Evolutionary conservation across 2,113 vertebrate species (phyloP).

Genomic region (Tapirus terrestris): DNA sequence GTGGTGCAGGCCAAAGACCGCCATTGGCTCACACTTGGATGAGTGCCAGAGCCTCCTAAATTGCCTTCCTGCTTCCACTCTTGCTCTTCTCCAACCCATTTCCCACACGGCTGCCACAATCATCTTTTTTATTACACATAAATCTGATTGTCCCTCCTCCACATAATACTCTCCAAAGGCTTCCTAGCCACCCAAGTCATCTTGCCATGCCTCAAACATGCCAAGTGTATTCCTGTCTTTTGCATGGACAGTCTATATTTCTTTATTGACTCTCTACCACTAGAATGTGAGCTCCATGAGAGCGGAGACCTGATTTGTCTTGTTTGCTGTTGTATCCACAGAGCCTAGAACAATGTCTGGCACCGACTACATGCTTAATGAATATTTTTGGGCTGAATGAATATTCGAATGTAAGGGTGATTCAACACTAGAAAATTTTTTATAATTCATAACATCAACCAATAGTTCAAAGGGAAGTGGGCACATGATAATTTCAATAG

Average conservation of each 20-base stretch:
- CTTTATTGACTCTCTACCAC: background rate
- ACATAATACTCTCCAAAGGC: background rate
- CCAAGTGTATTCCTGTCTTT: background rate
- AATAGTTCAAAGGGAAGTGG: background rate
- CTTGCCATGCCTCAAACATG: background rate
- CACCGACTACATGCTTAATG: background rate
- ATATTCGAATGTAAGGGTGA: background rate
- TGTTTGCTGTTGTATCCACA: background rate
- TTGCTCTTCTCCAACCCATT: background rate
- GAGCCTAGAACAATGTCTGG: background rate
- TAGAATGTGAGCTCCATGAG: background rate
- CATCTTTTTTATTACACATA: background rate
- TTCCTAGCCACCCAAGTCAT: background rate
- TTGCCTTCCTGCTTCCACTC: background rate
- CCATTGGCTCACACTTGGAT: background rate
- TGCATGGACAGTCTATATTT: background rate
- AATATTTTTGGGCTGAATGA: background rate
- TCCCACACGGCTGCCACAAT: background rate
- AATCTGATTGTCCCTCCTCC: background rate
- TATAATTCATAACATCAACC: background rate
- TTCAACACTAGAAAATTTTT: background rate
- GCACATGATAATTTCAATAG: background rate
- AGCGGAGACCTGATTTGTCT: background rate
- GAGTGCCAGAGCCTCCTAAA: background rate
- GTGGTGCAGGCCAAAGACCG: background rate